Evolutionary conservation across 2,797 vertebrate species (phyloP).

Genomic region (Dicrostonyx torquatus): DNA sequence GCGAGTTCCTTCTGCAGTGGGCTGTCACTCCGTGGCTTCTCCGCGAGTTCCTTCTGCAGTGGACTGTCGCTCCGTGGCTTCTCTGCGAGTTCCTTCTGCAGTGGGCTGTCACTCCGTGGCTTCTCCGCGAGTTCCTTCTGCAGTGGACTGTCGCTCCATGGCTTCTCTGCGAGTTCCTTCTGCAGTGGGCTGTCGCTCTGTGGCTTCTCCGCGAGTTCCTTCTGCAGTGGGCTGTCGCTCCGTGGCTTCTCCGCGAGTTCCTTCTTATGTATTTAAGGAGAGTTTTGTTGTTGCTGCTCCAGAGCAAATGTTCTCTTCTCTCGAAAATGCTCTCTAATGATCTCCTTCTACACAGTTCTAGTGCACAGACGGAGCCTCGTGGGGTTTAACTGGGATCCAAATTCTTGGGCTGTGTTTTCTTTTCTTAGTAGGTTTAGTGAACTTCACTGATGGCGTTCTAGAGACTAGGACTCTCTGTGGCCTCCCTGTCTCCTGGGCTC

Average conservation of each 20-base stretch:
- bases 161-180: no score
- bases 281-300: not conserved
- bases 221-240: not conserved
- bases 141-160: not conserved
- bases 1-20: not conserved
- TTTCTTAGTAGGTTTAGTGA: not conserved
- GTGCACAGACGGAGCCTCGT: accelerated
- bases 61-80: no score
- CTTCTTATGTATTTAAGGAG: not conserved
- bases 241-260: no score
- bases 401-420: not conserved
- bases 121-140: no score
- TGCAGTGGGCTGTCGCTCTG: not conserved
- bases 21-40: no score
- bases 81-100: not conserved
- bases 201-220: no score
- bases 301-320: not conserved
- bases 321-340: not conserved
- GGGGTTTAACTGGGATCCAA: not conserved
- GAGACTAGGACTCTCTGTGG: not conserved
- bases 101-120: no score
- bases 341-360: not conserved
- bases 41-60: not conserved
- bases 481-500: not conserved
- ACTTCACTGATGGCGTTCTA: not conserved